Conservation (phyloP, 1,140 invertebrate species). For the Cheumatopsyche charites region DNA sequence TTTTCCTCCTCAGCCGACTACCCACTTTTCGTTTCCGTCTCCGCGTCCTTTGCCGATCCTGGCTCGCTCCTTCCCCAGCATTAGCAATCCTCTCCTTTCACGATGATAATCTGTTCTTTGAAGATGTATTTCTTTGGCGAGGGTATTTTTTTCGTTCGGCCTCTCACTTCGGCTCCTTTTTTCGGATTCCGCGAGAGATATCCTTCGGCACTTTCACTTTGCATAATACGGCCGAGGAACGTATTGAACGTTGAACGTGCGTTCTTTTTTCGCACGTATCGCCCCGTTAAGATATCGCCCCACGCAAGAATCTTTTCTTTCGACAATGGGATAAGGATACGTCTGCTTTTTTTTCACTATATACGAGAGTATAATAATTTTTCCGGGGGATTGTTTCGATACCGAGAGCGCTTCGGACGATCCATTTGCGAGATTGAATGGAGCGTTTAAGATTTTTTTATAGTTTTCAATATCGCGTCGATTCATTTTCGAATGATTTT, state of each 20-base stretch:
- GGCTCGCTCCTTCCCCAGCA: not conserved
- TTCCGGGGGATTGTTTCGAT: not conserved
- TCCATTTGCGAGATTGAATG: not conserved
- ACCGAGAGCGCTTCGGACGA: no score
- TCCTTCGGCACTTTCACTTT: conserved; percentile 34
- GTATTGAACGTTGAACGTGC: conserved; percentile 33
- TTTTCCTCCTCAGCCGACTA: not conserved
- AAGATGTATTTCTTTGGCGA: conserved; percentile 34
- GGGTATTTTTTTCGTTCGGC: conserved; percentile 13
- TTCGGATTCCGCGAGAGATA: conserved; percentile 24
- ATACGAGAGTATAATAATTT: not conserved
- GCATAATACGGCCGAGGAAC: conserved; percentile 31
- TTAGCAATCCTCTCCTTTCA: conserved; percentile 37
- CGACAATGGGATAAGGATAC: conserved; percentile 4
- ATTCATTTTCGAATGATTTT: no score
- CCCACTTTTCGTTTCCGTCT: conserved; percentile 13
- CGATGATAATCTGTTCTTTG: conserved; percentile 37
- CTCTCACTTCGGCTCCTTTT: conserved; percentile 11
- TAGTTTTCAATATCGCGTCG: no score
- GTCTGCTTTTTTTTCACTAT: not conserved
- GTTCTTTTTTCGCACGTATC: not conserved
- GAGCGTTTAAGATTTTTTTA: no score
- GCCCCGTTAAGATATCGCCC: conserved; percentile 12
- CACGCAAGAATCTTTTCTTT: conserved; percentile 1
- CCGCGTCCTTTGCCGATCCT: not conserved